Base-by-base conservation (phyloP, 1,140 invertebrate species). In the Calephelis nemesis region DNA sequence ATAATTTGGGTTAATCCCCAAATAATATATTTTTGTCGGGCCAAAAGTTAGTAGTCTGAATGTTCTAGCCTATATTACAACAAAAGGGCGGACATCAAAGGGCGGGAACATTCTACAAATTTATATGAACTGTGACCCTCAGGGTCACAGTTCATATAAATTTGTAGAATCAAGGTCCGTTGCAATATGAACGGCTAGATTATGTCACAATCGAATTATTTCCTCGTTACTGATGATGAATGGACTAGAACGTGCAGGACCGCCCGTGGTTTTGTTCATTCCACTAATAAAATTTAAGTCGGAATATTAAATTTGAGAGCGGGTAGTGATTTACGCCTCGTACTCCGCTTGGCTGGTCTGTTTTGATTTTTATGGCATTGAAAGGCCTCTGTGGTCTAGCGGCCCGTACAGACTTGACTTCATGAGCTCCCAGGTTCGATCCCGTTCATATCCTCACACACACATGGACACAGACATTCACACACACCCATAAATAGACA, bases 151-250 rank as follows among this genome's bases (percentile, higher is more conserved):
- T n/a, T n/a, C n/a, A n/a, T n/a, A n/a, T n/a, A n/a, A n/a, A n/a
- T n/a, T n/a, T n/a, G n/a, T n/a, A n/a, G n/a, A n/a, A n/a, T 62
- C 39, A 62, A 45, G 60, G 60, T 40, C 39, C 10, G 40, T 40
- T 40, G 60, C 7, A 45, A 62, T 52, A 52, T 52, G 50, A 52
- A 52, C 50, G 50, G 7, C n/a, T 52, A 52, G 50, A 52, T 52
- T 52, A 52, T 52, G 8, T 52, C n/a, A 52, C 19, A 62, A 62
- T 62, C 60, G 60, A 62, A 62, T 62, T 45, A 47, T 62, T 42
- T 62, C 42, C 60, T 62, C 60, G 42, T 45, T 62, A 45, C 60
- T 7, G 39, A n/a, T 62, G 60, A 13, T 62, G 42, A 62, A 40
- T 62, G 40, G 60, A 8, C 12, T 40, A 45, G 40, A 13, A 13